phyloP scores from a whole-genome alignment of 2,888 invertebrate species.

The Pediacus dermestoides region DNA sequence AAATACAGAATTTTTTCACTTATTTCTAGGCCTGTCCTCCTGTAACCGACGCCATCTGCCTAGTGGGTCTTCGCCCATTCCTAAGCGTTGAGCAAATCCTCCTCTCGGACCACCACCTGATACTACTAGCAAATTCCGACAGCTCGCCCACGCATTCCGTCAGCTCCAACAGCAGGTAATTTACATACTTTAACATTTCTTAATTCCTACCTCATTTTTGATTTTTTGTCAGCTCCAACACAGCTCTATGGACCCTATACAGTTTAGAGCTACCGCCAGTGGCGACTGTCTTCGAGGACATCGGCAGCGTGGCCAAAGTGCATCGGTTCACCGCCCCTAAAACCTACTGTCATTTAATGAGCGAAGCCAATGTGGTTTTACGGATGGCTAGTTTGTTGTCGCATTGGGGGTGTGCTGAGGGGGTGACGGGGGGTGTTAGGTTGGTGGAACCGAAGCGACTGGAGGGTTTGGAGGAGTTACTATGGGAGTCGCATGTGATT shows the following conservation, averaged over 20 bases:
- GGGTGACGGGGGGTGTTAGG: too few species aligned
- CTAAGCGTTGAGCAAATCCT: constrained; percentile 58
- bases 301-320: constrained; percentile 63
- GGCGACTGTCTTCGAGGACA: constrained; percentile 65
- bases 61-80: constrained; percentile 67
- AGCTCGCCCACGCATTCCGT: constrained; percentile 53
- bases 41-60: constrained; percentile 59
- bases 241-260: constrained; percentile 67
- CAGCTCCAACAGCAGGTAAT: constrained; percentile 44
- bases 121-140: constrained; percentile 58
- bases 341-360: constrained; percentile 68
- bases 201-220: neutral
- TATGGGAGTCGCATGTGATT: constrained; percentile 55
- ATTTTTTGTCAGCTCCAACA: constrained; percentile 38
- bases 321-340: constrained; percentile 62
- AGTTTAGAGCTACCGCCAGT: constrained; percentile 63
- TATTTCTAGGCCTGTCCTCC: constrained; percentile 55
- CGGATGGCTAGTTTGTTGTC: constrained; percentile 50
- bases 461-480: constrained; percentile 49
- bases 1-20: too few species aligned
- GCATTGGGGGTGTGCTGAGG: too few species aligned
- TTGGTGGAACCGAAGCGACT: too few species aligned
- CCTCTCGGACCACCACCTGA: constrained; percentile 52
- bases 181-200: constrained; percentile 1
- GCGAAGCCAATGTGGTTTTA: constrained; percentile 69